Conservation (phyloP, 1,140 invertebrate species). For the Tenebrio molitor region DNA sequence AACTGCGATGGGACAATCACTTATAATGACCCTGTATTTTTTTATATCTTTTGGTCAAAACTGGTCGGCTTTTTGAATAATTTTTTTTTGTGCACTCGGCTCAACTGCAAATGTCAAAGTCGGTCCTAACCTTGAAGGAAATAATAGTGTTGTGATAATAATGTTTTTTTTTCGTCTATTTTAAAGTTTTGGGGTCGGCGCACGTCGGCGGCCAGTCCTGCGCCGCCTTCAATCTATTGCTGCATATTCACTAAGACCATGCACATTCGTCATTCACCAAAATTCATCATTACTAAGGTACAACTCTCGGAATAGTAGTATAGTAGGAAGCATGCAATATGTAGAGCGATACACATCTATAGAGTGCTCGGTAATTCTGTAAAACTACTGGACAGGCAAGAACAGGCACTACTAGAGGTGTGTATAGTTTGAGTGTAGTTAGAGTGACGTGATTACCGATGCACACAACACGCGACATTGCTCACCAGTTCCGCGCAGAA, state of each 20-base stretch:
- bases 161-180: too few species aligned
- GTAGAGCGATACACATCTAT: constrained; percentile 62
- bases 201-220: too few species aligned
- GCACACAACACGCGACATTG: constrained; percentile 92
- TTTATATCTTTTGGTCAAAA: too few species aligned
- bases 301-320: constrained; percentile 24
- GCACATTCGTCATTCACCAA: constrained; percentile 58
- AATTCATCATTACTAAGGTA: constrained; percentile 32
- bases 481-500: constrained; percentile 91
- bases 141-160: too few species aligned
- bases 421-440: constrained; percentile 64
- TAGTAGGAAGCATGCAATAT: constrained; percentile 51
- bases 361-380: constrained; percentile 59
- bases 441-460: constrained; percentile 83
- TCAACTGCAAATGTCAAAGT: too few species aligned
- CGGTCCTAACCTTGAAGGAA: too few species aligned
- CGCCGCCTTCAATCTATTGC: constrained; percentile 20
- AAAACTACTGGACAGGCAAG: constrained; percentile 48
- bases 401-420: constrained; percentile 67
- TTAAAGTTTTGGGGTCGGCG: too few species aligned
- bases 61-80: too few species aligned
- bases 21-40: too few species aligned
- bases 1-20: too few species aligned
- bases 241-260: constrained; percentile 42
- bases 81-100: too few species aligned